Evolutionary conservation across 2,888 invertebrate genomes (phyloP).

Genomic region (Microchrysa polita): DNA sequence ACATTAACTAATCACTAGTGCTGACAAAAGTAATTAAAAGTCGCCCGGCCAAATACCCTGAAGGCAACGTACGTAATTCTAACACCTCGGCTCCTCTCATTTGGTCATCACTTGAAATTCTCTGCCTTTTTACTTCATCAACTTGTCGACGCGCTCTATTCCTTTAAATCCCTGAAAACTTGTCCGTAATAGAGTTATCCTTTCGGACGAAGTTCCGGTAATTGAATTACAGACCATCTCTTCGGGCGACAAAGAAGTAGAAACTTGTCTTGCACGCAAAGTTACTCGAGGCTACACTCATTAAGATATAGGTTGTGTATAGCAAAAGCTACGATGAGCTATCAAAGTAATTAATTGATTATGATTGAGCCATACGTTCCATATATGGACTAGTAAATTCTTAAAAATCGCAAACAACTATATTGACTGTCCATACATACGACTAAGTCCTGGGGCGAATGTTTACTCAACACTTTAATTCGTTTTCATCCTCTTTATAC

Average conservation of each 20-base stretch:
- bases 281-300: neutral
- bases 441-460: neutral
- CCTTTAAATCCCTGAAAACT: slow-evolving; percentile 11
- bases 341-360: neutral
- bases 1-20: neutral
- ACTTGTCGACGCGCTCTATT: slow-evolving; percentile 1
- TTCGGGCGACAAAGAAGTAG: neutral
- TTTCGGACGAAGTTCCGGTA: slow-evolving; percentile 36
- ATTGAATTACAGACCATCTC: slow-evolving; percentile 18
- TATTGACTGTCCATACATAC: too few species aligned
- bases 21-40: slow-evolving; percentile 43
- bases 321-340: neutral
- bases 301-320: neutral
- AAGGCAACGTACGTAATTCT: slow-evolving; percentile 3
- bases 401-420: too few species aligned
- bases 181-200: slow-evolving; percentile 33
- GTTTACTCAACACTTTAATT: neutral
- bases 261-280: neutral
- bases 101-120: slow-evolving; percentile 6
- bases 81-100: neutral
- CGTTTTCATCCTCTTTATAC: too few species aligned
- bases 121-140: neutral
- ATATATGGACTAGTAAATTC: too few species aligned
- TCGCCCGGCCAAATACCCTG: slow-evolving; percentile 15
- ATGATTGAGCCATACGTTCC: neutral